Conservation (phyloP, 2,113 vertebrate species). For the Neolamprologus modestus region DNA sequence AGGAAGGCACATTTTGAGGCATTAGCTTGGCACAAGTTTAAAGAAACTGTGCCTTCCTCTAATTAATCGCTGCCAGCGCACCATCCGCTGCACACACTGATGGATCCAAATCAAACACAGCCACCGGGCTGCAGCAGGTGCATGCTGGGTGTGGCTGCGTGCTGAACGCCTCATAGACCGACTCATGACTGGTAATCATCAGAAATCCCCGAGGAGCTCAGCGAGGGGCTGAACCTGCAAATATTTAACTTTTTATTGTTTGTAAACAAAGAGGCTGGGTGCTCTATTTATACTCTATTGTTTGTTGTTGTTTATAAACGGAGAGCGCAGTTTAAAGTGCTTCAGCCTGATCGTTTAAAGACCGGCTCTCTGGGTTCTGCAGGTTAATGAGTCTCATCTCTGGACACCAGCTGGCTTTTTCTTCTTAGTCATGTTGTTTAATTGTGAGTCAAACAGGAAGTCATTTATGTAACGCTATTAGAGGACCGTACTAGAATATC, state of each 20-base stretch:
- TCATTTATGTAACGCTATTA: not conserved
- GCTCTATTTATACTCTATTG: not conserved
- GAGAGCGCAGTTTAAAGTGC: rapidly evolving
- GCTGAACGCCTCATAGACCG: not conserved
- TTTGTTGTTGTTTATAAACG: not conserved
- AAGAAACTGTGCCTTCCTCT: not conserved
- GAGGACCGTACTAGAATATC: not conserved
- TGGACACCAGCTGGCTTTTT: not conserved
- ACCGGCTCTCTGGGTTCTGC: not conserved
- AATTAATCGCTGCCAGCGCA: not conserved
- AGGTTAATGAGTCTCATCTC: not conserved
- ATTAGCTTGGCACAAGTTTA: not conserved
- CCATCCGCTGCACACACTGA: not conserved
- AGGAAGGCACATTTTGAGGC: not conserved
- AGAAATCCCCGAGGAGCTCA: not conserved
- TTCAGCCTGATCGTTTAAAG: not conserved
- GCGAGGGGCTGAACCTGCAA: not conserved
- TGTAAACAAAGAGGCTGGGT: not conserved
- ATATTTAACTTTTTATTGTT: not conserved
- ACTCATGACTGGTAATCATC: not conserved
- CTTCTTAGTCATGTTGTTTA: not conserved
- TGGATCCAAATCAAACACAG: not conserved
- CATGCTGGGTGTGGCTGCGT: not conserved
- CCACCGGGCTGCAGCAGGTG: not conserved
- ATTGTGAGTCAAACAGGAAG: not conserved